These are phyloP conservation scores for Percina caprodes DNA, from an alignment of 2,113 vertebrate species.

Conservation along the genomic window DNA sequence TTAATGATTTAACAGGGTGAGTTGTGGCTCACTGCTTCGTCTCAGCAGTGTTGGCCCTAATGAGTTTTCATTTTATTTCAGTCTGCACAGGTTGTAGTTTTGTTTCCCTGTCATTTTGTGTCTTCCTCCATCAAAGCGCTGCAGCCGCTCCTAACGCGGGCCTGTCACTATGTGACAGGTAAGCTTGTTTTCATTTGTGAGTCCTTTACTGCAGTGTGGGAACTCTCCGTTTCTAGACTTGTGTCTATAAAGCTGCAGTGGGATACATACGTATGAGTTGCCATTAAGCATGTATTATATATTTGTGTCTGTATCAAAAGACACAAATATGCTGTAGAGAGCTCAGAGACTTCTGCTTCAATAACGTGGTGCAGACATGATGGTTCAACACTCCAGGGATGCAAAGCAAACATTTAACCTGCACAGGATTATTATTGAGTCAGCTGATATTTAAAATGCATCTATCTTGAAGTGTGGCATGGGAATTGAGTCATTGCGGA, in stretches of 20 bases:
- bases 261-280: conserved; percentile 16
- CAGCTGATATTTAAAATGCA: conserved; percentile 68
- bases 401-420: conserved; percentile 67
- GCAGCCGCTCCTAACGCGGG: conserved; percentile 36
- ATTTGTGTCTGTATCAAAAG: background rate
- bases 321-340: background rate
- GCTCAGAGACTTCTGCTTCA: conserved; percentile 4
- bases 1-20: conserved; percentile 25
- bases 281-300: background rate
- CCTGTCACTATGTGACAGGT: conserved; percentile 71
- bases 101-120: conserved; percentile 64
- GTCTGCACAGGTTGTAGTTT: conserved; percentile 51
- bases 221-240: conserved; percentile 28
- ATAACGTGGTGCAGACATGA: background rate
- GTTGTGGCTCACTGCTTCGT: conserved; percentile 1
- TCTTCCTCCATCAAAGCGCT: conserved; percentile 41
- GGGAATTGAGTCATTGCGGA: conserved; percentile 40
- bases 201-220: conserved; percentile 39
- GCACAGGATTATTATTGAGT: conserved; percentile 67
- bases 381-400: conserved; percentile 31
- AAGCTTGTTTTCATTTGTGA: conserved; percentile 48
- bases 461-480: conserved; percentile 33
- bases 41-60: conserved; percentile 28
- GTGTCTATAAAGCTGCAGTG: conserved; percentile 49
- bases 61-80: conserved; percentile 57